Evolutionary conservation across 2,888 invertebrate genomes (phyloP), one percentile per base, ranked within the genome.

Genomic region (Spodoptera exigua): DNA sequence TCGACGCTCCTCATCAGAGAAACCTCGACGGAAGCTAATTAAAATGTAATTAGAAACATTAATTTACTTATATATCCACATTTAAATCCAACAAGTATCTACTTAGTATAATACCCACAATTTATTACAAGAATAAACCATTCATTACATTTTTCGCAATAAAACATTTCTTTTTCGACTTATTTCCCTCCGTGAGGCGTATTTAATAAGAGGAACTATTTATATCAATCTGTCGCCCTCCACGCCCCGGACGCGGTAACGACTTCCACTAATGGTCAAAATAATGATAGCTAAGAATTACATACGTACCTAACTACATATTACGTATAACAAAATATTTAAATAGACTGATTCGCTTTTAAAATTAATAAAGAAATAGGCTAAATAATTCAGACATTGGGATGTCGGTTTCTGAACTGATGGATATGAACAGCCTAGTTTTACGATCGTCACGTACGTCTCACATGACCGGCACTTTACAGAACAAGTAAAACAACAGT

Each of bases 191-290:
- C 77, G 70, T 75, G 63, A 74, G 70, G 74, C 78, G 70, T 75
- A 76, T 83, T 84, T 85, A 86, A 86, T 86, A 84, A 70, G 79
- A 80, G 83, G 80, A 81, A 87, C 91, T 89, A 92, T 92, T 92
- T 90, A 87, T 93, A 88, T 91, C 91, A 92, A 92, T 93, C 87
- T 84, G 80, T 71, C 80, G 78, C 81, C 78, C 83, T 83, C 79
- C 82, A 80, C 86, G 87, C 86, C 88, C 86, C 86, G 84, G 88
- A 84, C 81, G 81, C 79, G 74, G 83, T 82, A 87, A 88, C 82
- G 85, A 81, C 86, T 80, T 81, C 75, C 75, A 80, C 78, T 88
- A 89, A 89, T 86, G 87, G 83, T 74, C 63, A 68, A 83, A 84
- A 84, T 86, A 87, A 88, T 85, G 86, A 81, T 83, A 81, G 46